These are phyloP conservation scores for Archegozetes longisetosus DNA, from an alignment of 1,140 invertebrate genomes.

Conservation along the genomic window DNA sequence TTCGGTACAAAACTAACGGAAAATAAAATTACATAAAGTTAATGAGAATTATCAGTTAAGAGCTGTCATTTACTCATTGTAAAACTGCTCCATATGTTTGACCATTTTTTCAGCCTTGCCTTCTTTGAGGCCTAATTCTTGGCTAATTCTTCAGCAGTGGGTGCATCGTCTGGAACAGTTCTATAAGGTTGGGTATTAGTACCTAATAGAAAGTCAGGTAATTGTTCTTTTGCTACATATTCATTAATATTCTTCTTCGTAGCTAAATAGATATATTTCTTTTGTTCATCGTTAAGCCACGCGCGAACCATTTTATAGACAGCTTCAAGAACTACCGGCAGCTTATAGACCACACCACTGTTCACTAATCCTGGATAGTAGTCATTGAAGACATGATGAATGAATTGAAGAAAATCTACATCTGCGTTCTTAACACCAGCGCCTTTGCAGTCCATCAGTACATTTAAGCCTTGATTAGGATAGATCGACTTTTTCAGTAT, in stretches of 20 bases:
- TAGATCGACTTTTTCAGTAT: too few relatives aligned
- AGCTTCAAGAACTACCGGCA: not conserved
- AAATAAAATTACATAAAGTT: too few relatives aligned
- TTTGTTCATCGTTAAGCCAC: not conserved
- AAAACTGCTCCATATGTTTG: not conserved
- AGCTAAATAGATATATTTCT: not conserved
- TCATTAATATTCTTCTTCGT: not conserved
- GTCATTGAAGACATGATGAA: not conserved
- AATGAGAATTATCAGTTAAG: too few relatives aligned
- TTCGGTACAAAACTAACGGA: too few relatives aligned
- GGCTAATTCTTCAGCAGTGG: not conserved
- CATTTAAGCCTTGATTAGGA: not conserved
- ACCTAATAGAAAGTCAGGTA: not conserved
- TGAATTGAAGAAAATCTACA: not conserved
- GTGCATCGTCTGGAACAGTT: not conserved
- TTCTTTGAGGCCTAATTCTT: not conserved
- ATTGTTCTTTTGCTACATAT: not conserved
- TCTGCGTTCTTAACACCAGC: not conserved
- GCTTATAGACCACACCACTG: not conserved
- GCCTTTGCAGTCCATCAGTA: not conserved
- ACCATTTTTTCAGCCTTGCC: not conserved
- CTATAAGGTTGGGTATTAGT: not conserved
- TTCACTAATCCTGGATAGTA: not conserved
- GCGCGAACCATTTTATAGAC: not conserved
- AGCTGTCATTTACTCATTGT: too few relatives aligned